phyloP scores from a whole-genome alignment of 2,888 invertebrate species.

The Aphodius granarius region DNA sequence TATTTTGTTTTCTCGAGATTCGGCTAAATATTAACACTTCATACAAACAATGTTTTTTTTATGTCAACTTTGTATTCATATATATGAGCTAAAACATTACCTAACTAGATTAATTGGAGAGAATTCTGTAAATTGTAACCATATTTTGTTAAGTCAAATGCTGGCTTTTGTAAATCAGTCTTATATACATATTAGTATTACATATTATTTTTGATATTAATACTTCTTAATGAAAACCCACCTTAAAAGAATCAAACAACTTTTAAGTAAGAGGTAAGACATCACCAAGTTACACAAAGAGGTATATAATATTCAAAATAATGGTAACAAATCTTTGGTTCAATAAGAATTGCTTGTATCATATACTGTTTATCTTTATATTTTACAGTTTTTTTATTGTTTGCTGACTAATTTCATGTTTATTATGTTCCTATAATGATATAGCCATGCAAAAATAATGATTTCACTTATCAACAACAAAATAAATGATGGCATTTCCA shows the following conservation, averaged over 20 bases:
- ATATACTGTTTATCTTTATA: background rate
- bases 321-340: constrained; percentile 13
- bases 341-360: background rate
- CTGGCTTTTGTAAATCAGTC: constrained; percentile 24
- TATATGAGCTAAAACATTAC: constrained; percentile 5
- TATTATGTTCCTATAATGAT: background rate
- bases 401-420: background rate
- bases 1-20: background rate
- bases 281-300: background rate
- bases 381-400: background rate
- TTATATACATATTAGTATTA: constrained; percentile 24
- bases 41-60: background rate
- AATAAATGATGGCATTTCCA: background rate
- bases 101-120: constrained; percentile 1
- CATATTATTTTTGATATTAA: constrained; percentile 17
- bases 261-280: background rate
- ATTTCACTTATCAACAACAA: background rate
- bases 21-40: background rate
- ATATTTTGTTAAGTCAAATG: constrained; percentile 2
- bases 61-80: background rate
- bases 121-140: background rate
- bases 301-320: constrained; percentile 4
- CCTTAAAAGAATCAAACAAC: background rate
- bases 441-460: background rate
- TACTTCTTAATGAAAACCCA: constrained; percentile 12